phyloP scores from a whole-genome alignment of 2,888 invertebrate species.

The Sepiola atlantica region DNA sequence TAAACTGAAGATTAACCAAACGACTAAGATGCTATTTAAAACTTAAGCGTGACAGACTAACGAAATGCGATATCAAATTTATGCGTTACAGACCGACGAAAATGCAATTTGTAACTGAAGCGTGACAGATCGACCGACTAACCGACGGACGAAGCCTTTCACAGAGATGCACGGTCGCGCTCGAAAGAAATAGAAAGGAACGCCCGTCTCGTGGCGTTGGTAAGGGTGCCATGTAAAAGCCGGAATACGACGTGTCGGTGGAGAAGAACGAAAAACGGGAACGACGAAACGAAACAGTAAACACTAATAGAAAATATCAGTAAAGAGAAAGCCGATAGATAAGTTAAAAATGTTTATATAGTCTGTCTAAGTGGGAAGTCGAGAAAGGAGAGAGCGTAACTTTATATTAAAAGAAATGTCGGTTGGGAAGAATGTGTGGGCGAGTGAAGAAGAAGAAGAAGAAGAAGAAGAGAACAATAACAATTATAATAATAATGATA shows the following conservation, averaged over 20 bases:
- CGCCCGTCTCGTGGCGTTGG: too few relatives aligned
- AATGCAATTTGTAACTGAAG: too few relatives aligned
- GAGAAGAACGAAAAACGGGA: neutral
- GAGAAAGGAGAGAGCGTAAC: neutral
- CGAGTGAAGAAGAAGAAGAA: neutral
- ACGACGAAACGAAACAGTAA: neutral
- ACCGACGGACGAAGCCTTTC: too few relatives aligned
- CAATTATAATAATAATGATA: neutral
- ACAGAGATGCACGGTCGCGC: too few relatives aligned
- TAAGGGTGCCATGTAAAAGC: neutral
- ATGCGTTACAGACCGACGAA: too few relatives aligned
- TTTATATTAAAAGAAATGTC: neutral
- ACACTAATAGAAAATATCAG: neutral
- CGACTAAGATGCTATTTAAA: too few relatives aligned
- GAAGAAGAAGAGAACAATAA: neutral
- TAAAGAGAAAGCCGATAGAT: neutral
- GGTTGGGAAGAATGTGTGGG: neutral
- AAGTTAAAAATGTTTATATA: neutral
- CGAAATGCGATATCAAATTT: too few relatives aligned
- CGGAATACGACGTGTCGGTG: neutral
- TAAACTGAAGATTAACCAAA: too few relatives aligned
- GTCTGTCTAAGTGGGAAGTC: neutral
- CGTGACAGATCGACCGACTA: too few relatives aligned
- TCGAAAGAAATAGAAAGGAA: too few relatives aligned
- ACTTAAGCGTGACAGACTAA: too few relatives aligned